phyloP scores from a whole-genome alignment of 2,888 invertebrate genomes.

The Hypomecis atomaria region DNA sequence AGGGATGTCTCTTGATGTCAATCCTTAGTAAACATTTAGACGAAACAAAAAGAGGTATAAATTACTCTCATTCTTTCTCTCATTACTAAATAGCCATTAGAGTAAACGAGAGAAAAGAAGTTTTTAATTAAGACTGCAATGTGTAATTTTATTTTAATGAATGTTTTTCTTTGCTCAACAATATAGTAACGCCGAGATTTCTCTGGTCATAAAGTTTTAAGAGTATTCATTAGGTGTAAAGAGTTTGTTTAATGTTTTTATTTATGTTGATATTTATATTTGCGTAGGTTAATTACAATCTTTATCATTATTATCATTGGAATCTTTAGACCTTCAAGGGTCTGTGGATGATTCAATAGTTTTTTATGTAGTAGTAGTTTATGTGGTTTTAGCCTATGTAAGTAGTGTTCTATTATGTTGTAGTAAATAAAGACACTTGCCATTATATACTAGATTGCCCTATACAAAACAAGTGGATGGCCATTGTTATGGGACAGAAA shows the following conservation, averaged over 20 bases:
- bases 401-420: too few species aligned
- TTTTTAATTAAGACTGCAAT: slow-evolving; percentile 61
- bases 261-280: background rate
- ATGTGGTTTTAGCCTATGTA: too few species aligned
- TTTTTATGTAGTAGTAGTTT: too few species aligned
- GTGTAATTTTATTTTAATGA: slow-evolving; percentile 57
- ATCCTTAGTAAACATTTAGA: slow-evolving; percentile 55
- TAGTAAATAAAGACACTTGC: too few species aligned
- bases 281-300: background rate
- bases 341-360: too few species aligned
- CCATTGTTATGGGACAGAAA: too few species aligned
- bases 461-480: too few species aligned
- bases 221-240: slow-evolving; percentile 13
- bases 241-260: background rate
- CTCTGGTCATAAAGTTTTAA: slow-evolving; percentile 1
- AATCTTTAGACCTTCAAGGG: too few species aligned
- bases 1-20: slow-evolving; percentile 53
- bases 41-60: slow-evolving; percentile 51
- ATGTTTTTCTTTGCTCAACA: slow-evolving; percentile 46
- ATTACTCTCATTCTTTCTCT: slow-evolving; percentile 45
- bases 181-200: slow-evolving; percentile 37
- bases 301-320: background rate
- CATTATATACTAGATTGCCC: too few species aligned
- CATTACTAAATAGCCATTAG: slow-evolving; percentile 47
- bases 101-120: slow-evolving; percentile 43